These are phyloP conservation scores for Mythimna lalbum DNA, from an alignment of 2,888 invertebrate genomes.

Conservation along the genomic window DNA sequence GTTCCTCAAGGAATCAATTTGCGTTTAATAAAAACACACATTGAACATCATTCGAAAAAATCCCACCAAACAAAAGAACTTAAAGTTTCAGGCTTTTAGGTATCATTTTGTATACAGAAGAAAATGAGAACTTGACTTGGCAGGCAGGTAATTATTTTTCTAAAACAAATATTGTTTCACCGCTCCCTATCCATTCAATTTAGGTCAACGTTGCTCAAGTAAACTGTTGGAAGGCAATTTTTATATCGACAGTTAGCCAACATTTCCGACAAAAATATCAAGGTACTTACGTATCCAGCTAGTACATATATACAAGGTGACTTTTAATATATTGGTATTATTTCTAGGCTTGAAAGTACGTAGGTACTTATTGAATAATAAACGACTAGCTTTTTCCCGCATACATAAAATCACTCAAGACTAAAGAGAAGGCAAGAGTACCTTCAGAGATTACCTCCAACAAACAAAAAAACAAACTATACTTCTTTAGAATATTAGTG, in stretches of 20 bases:
- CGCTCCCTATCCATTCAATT: conserved; percentile 4
- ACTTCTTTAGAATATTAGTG: too few species aligned
- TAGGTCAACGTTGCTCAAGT: conserved; percentile 14
- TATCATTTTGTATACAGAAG: neutral
- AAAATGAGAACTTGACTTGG: neutral
- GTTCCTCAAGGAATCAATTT: too few species aligned
- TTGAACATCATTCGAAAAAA: too few species aligned
- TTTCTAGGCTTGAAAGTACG: neutral
- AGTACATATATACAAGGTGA: neutral
- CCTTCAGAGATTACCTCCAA: too few species aligned
- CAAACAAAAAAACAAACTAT: too few species aligned
- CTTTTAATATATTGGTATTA: neutral
- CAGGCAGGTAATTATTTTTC: conserved; percentile 5
- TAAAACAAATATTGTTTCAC: conserved; percentile 6
- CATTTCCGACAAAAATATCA: conserved; percentile 6
- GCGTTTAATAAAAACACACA: too few species aligned
- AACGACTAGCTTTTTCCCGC: too few species aligned
- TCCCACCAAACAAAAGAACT: too few species aligned
- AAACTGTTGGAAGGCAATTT: conserved; percentile 9
- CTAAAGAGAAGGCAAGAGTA: too few species aligned
- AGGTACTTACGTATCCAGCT: neutral
- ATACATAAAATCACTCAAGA: too few species aligned
- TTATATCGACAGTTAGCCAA: conserved; percentile 14
- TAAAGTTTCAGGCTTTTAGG: neutral
- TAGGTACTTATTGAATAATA: neutral